These are phyloP conservation scores for Eospalax fontanierii DNA, from an alignment of 2,797 vertebrate genomes.

Conservation along the genomic window DNA sequence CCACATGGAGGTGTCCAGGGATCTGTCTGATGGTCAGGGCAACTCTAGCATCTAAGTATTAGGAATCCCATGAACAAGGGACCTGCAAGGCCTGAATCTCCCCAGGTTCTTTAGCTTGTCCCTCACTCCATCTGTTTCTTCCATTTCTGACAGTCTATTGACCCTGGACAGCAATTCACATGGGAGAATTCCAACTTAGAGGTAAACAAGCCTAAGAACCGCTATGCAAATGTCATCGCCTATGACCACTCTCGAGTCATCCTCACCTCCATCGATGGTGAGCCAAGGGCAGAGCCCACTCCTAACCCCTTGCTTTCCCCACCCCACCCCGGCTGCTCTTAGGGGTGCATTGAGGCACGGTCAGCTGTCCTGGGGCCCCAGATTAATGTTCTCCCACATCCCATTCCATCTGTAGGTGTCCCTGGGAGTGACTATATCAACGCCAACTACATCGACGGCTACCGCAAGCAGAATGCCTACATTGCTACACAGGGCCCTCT, in stretches of 20 bases:
- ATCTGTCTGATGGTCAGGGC: background rate
- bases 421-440: conserved; percentile 98
- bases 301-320: background rate
- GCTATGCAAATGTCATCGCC: conserved; percentile 98
- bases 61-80: background rate
- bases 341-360: background rate
- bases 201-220: conserved; percentile 99
- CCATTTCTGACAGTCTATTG: conserved; percentile 93
- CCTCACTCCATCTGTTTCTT: background rate
- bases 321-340: background rate
- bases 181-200: conserved; percentile 99
- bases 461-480: conserved; percentile 98
- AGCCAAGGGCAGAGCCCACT: conserved; percentile 77
- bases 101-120: background rate
- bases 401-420: conserved; percentile 89
- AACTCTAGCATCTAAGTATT: background rate
- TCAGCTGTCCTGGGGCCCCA: background rate
- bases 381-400: accelerated
- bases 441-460: conserved; percentile 97
- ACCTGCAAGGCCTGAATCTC: background rate
- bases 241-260: conserved; percentile 98
- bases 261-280: conserved; percentile 95
- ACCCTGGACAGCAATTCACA: conserved; percentile 98
- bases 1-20: background rate
- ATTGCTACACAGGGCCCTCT: conserved; percentile 97